Evolutionary conservation across 2,888 invertebrate species (phyloP).

Genomic region (Agrilus mali): DNA sequence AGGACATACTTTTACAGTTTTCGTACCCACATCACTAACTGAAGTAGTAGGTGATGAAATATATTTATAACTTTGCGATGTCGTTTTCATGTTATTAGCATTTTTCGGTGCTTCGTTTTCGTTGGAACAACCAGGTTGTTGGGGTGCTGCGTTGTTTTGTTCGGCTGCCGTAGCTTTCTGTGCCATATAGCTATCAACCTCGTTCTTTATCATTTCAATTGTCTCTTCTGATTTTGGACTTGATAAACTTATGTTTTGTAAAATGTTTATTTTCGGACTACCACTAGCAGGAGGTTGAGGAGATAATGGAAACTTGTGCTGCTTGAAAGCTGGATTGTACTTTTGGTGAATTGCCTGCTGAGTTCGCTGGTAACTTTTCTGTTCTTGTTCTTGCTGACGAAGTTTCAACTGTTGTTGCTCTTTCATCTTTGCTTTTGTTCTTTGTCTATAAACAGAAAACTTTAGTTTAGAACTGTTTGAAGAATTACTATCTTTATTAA

Average conservation of each 20-base stretch:
- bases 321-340: conserved; percentile 3
- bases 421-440: conserved; percentile 19
- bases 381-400: conserved; percentile 9
- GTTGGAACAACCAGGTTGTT: conserved; percentile 18
- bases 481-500: conserved; percentile 9
- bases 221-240: conserved; percentile 12
- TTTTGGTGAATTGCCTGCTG: conserved; percentile 13
- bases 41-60: conserved; percentile 15
- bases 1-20: conserved; percentile 24
- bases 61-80: conserved; percentile 19
- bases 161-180: conserved; percentile 11
- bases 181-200: conserved; percentile 7
- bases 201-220: conserved; percentile 13
- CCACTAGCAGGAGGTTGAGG: conserved; percentile 8
- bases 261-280: conserved; percentile 27
- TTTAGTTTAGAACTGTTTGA: not conserved
- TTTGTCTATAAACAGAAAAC: conserved; percentile 18
- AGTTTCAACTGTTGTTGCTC: conserved; percentile 15
- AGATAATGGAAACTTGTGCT: conserved; percentile 13
- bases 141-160: conserved; percentile 10
- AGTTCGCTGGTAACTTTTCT: conserved; percentile 10
- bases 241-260: conserved; percentile 27
- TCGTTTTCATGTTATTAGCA: conserved; percentile 19
- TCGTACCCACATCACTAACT: conserved; percentile 17
- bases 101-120: conserved; percentile 23